Evolutionary conservation across 2,888 invertebrate species (phyloP), one percentile per base, ranked within the genome.

Genomic region (Hydrotaea diabolus): DNA sequence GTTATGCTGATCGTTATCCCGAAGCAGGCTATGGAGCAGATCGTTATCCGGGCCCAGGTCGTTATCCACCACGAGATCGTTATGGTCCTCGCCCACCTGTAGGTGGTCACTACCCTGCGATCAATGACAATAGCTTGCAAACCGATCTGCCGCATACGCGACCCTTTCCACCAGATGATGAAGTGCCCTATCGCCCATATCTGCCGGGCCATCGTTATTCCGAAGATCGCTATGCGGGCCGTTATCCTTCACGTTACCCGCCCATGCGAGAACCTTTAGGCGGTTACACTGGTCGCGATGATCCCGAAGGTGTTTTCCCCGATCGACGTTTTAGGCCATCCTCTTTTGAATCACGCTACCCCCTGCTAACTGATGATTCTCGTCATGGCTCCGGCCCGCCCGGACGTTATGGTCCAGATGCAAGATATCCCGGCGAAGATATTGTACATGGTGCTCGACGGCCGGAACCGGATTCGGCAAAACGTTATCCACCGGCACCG

Each of bases 401-500:
- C 21, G 71, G 83, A 21, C 87, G 88, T 1, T 89, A 88, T 53
- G 88, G 86, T 0, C 89, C 90, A 3, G 89, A 89, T 21, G 89
- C 89, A 0, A 87, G 91, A 19, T 92, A 91, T 83, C 88, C 89
- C 4, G 86, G 87, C n/a, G 90, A 92, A 83, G 90, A 92, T 39
- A 90, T 91, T 64, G 88, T 91, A 26, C 88, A 92, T 31, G 89
- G 88, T 17, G 92, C 92, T 0, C 86, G 91, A 21, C 87, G 91
- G 0, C 92, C 92, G 0, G 91, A 91, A 59, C 93, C 94, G 0
- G 94, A 93, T 71, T 92, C 93, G 0, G 94, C 93, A 13, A 93
- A 93, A 88, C 93, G 93, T 1, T 91, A 93, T 82, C 93, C 94
- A 8, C 94, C 94, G 43, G 89, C 90, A 15, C 93, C 93, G 5